Conservation (phyloP, 2,113 vertebrate genomes). For the Cyanoramphus novaezelandiae region DNA sequence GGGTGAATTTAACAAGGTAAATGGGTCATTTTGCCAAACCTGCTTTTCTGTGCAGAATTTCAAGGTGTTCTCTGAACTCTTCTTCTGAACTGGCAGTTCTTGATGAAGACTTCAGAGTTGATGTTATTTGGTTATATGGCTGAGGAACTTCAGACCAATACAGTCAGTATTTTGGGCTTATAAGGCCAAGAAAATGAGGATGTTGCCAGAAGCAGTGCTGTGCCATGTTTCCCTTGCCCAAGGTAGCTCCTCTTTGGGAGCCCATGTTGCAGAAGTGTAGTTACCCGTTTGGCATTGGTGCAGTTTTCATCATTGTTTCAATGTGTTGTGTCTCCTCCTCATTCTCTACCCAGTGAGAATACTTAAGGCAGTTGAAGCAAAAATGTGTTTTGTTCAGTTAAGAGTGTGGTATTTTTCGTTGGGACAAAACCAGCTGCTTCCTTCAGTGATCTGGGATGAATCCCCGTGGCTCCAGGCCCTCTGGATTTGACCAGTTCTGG, state of each 20-base stretch:
- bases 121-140: neutral
- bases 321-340: neutral
- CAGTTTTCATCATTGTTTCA: neutral
- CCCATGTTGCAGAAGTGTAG: neutral
- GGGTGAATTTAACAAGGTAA: neutral
- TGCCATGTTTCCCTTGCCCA: neutral
- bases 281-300: neutral
- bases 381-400: neutral
- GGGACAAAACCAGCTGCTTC: neutral
- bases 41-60: neutral
- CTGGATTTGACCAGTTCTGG: slow-evolving; percentile 6
- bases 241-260: neutral
- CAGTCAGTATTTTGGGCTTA: neutral
- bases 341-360: neutral
- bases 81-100: neutral
- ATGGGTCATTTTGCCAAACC: neutral
- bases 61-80: neutral
- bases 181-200: neutral
- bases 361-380: neutral
- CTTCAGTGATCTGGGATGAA: neutral
- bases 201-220: neutral
- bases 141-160: neutral
- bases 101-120: neutral
- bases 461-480: neutral
- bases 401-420: neutral